Evolutionary conservation across 2,888 invertebrate genomes (phyloP).

Genomic region (Anthrax anthrax): DNA sequence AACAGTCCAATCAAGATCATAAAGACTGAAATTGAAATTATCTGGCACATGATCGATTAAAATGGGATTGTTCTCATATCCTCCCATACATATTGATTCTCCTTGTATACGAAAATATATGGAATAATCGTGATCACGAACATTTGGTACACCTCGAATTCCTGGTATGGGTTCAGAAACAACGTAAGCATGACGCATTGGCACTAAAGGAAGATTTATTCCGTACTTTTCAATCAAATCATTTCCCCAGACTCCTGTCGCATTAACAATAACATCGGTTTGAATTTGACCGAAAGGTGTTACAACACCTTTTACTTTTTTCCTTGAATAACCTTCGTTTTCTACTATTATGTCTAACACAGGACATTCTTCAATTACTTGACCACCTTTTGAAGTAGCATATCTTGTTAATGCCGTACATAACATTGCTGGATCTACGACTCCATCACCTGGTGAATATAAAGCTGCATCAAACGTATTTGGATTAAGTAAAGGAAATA

Average conservation of each 20-base stretch:
- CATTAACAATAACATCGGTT: constrained; percentile 63
- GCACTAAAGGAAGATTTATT: constrained; percentile 54
- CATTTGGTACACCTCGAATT: constrained; percentile 60
- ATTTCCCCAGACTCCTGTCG: constrained; percentile 64
- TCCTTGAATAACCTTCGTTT: constrained; percentile 25
- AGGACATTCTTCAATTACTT: constrained; percentile 60
- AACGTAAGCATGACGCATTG: constrained; percentile 82
- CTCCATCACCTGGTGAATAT: constrained; percentile 67
- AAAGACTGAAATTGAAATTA: constrained; percentile 70
- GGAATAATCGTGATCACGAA: constrained; percentile 72
- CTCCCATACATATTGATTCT: constrained; percentile 69
- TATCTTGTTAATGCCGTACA: constrained; percentile 59
- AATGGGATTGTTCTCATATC: constrained; percentile 76
- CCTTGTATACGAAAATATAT: constrained; percentile 75
- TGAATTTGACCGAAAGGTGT: constrained; percentile 57
- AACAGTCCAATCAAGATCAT: constrained; percentile 75
- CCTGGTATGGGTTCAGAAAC: constrained; percentile 66
- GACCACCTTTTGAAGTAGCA: constrained; percentile 55
- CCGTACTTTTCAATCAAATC: constrained; percentile 38
- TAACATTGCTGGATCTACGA: constrained; percentile 70
- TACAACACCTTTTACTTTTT: constrained; percentile 59
- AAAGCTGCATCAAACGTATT: constrained; percentile 60
- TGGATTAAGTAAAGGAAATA: constrained; percentile 65
- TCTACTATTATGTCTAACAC: constrained; percentile 57
- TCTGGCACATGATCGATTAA: constrained; percentile 60